phyloP scores from a whole-genome alignment of 2,113 vertebrate genomes.

The Martes martes region DNA sequence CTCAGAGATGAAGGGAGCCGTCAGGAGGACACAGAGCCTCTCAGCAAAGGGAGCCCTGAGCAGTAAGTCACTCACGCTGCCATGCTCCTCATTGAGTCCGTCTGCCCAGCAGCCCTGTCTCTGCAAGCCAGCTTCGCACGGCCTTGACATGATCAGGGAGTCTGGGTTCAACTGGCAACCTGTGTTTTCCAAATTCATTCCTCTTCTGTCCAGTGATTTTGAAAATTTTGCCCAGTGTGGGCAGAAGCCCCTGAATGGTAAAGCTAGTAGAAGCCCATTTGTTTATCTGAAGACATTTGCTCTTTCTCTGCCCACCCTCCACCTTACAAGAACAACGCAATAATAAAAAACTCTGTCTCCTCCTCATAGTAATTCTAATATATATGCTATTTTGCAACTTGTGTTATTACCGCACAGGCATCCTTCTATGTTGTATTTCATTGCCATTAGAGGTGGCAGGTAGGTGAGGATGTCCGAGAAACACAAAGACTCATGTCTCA shows the following conservation, averaged over 20 bases:
- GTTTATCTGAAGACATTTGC: not conserved
- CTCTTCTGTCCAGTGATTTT: conserved; percentile 6
- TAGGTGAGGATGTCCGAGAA: not conserved
- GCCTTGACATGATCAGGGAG: not conserved
- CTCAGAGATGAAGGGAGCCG: not conserved
- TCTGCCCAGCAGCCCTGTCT: not conserved
- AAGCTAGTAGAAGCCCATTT: not conserved
- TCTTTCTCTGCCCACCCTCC: not conserved
- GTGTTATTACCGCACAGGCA: fast-evolving
- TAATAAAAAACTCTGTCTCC: not conserved
- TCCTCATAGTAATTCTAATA: not conserved
- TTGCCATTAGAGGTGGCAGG: not conserved
- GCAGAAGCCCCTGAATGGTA: not conserved
- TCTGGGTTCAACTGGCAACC: not conserved
- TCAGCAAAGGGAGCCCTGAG: not conserved
- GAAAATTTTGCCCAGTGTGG: not conserved
- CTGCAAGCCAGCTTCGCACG: not conserved
- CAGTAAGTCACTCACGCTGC: not conserved
- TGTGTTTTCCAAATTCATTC: not conserved
- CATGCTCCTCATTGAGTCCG: fast-evolving
- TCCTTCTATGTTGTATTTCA: fast-evolving
- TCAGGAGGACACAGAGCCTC: not conserved
- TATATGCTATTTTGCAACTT: not conserved
- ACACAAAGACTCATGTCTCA: not conserved
- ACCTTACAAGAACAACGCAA: not conserved